Percentiles rank a stretch among this genome's conserved stretches.
Conservation (phyloP, 1,140 invertebrate genomes). For the Camponotus vicinus region DNA sequence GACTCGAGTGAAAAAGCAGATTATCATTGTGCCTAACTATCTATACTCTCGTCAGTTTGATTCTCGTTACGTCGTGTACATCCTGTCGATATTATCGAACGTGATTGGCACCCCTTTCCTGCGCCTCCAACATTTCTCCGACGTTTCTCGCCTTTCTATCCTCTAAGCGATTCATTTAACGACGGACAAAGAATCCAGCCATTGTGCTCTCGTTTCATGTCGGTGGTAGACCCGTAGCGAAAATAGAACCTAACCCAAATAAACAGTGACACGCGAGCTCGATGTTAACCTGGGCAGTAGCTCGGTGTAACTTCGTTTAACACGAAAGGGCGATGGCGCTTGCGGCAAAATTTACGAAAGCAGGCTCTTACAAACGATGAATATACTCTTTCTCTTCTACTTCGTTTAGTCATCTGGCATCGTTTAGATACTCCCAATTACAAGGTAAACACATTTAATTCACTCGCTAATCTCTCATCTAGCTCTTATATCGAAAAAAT, state of each 20-base stretch:
- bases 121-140: not conserved
- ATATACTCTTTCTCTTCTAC: not conserved
- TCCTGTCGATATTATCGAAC: conserved; percentile 32
- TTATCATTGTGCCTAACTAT: conserved; percentile 20
- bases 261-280: conserved; percentile 74
- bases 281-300: conserved; percentile 70
- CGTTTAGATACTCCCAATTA: not conserved
- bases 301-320: conserved; percentile 52
- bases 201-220: conserved; percentile 56
- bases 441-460: not conserved
- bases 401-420: not conserved
- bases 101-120: conserved; percentile 36
- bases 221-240: conserved; percentile 45
- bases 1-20: conserved; percentile 1
- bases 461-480: not conserved
- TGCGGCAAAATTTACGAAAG: conserved; percentile 41
- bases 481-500: not conserved
- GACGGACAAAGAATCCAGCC: conserved; percentile 38
- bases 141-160: conserved; percentile 34
- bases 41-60: not conserved
- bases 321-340: conserved; percentile 56
- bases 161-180: conserved; percentile 50
- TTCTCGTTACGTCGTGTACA: no score
- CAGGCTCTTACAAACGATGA: conserved; percentile 14
- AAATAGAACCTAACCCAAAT: conserved; percentile 72